phyloP scores from a whole-genome alignment of 2,797 vertebrate species.

The Astyanax mexicanus region DNA sequence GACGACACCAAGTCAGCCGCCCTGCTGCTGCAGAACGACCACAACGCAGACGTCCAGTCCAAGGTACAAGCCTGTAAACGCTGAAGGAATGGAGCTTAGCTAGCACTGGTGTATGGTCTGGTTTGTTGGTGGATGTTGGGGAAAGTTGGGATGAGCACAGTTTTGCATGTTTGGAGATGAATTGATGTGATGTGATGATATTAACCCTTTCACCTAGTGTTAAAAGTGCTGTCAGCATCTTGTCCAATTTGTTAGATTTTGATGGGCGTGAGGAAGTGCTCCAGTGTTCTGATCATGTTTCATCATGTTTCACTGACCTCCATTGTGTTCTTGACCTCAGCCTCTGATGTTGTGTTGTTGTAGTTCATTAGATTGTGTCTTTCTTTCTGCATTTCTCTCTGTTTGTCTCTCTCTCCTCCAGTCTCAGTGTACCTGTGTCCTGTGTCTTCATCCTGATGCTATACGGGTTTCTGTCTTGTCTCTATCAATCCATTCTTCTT shows the following conservation, averaged over 20 bases:
- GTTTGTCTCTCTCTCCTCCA: conserved; percentile 55
- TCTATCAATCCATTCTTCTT: conserved; percentile 54
- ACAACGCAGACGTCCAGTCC: conserved; percentile 97
- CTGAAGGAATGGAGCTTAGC: no score
- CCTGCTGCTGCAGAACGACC: conserved; percentile 95
- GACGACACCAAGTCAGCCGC: conserved; percentile 98
- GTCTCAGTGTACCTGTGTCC: conserved; percentile 69
- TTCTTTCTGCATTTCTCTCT: conserved; percentile 52
- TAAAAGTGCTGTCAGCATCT: conserved; percentile 28
- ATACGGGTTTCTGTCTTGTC: conserved; percentile 70
- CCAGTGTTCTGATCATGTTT: conserved; percentile 13
- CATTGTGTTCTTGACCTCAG: conserved; percentile 26
- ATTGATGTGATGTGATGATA: no score
- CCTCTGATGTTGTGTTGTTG: conserved; percentile 27
- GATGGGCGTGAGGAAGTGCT: conserved; percentile 6
- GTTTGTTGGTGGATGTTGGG: background rate
- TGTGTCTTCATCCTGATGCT: conserved; percentile 71
- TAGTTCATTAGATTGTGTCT: conserved; percentile 42
- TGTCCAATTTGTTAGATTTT: conserved; percentile 13
- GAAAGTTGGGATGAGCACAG: background rate
- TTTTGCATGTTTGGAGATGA: conserved; percentile 17
- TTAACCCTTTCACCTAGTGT: conserved; percentile 14
- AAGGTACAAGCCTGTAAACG: conserved; percentile 89
- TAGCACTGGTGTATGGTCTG: fast-evolving
- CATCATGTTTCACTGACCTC: conserved; percentile 11